Percentiles rank a stretch among this genome's conserved stretches.
These are phyloP conservation scores for Dynastes grantii DNA, from an alignment of 2,888 invertebrate genomes.

Conservation along the genomic window DNA sequence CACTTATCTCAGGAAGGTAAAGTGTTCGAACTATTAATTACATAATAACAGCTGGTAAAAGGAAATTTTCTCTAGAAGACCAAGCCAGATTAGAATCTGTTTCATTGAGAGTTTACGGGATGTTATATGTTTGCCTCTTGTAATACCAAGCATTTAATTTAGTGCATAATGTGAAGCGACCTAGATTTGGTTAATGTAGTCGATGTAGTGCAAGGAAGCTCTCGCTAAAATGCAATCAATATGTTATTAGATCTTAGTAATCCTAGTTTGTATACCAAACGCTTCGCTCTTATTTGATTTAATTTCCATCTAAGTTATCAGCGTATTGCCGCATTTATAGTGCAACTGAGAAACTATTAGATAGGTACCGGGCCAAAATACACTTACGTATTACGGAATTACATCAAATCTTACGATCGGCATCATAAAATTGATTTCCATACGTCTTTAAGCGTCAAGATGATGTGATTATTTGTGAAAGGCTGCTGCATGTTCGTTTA, in stretches of 20 bases:
- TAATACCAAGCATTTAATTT: background rate
- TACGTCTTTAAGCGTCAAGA: no score
- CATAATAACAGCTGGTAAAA: no score
- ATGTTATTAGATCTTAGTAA: constrained; percentile 30
- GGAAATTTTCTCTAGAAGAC: no score
- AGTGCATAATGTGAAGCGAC: constrained; percentile 27
- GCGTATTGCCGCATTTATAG: constrained; percentile 9
- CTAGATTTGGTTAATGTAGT: constrained; percentile 16
- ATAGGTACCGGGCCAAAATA: no score
- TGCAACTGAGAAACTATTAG: background rate
- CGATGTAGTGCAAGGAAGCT: constrained; percentile 19
- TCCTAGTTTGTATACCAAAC: constrained; percentile 21
- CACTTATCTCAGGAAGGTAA: no score
- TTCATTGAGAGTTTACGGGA: background rate
- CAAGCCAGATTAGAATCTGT: background rate
- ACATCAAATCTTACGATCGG: no score
- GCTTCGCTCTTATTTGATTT: constrained; percentile 33
- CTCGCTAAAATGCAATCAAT: constrained; percentile 27
- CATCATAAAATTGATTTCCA: no score
- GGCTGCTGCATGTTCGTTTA: background rate
- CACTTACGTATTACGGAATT: no score
- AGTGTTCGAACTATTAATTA: no score
- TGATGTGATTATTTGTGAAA: background rate
- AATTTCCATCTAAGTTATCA: constrained; percentile 27
- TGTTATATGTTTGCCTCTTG: background rate